Base-by-base conservation (phyloP, 2,797 vertebrate genomes). In the Crocidura indochinensis region DNA sequence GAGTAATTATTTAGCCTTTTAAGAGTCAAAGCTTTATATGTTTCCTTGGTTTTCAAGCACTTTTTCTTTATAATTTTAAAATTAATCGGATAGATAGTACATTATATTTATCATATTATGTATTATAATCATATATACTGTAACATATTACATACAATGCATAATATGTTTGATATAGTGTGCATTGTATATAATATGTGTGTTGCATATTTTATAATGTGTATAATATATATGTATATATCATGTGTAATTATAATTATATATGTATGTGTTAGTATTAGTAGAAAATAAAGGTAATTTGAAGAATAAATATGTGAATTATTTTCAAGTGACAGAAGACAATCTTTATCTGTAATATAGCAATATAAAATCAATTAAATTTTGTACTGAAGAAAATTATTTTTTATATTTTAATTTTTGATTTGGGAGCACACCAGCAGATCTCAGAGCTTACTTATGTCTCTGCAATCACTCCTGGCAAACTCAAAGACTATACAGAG, bases 271-370 rank as follows among this genome's bases (percentile, higher is more conserved):
- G 31, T 67, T 88, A 87, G 4, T 26, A 17, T 90, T 82, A 78
- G 69, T 80, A 85, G n/a, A 72, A 75, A 82, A 71, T 82, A 80
- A 44, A 77, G 87, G 89, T 53, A 81, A 75, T 11, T 92, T 86
- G 22, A 20, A 47, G 20, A 86, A 11, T 92, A 90, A 38, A 38
- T 26, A 9, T 88, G 86, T 72, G 3, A 51, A 0, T 62, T 84
- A 71, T 67, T 85, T 90, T 72, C 74, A 85, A 87, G 60, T 31
- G 31, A 47, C 47, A 90, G 38, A 83, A 67, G 49, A 53, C 83
- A 31, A 51, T 27, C 76, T 44, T 38, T 74, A 27, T 69, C 65
- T 56, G 19, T 38, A 19, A 1, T 29, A 29, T 68, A 22, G 15
- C 81, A 77, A 78, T 8, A 90, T 90, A 22, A 90, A 26, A 51